These are phyloP conservation scores for Peromyscus nudipes DNA, from an alignment of 2,797 vertebrate genomes.

Conservation along the genomic window DNA sequence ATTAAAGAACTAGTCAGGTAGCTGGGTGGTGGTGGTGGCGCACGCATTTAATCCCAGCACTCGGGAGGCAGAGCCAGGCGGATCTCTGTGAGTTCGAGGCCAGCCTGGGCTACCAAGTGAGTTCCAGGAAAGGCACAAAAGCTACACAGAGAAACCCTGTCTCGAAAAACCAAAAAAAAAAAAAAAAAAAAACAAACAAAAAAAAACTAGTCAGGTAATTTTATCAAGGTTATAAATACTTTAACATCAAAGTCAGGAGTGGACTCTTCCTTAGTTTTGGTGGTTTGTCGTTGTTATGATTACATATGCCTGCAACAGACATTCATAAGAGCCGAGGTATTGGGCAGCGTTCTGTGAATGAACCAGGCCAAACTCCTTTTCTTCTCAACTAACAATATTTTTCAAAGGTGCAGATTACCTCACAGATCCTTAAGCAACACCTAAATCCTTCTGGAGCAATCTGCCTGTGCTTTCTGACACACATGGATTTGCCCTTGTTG, in stretches of 20 bases:
- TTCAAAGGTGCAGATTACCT: constrained; percentile 22
- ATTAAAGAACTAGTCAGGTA: neutral
- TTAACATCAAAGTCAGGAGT: neutral
- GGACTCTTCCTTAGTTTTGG: neutral
- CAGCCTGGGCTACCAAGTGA: no score
- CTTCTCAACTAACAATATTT: constrained; percentile 4
- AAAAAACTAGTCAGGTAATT: neutral
- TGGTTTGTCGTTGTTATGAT: neutral
- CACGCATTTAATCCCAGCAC: no score
- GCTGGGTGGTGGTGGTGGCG: no score
- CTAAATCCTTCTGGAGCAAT: constrained; percentile 42
- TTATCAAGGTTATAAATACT: constrained; percentile 43
- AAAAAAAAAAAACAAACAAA: no score
- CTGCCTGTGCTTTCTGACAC: neutral
- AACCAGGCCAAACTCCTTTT: neutral
- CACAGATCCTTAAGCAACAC: neutral
- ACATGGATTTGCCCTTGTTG: neutral
- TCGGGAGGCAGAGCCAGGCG: no score
- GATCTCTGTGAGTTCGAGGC: no score
- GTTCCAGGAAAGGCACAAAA: no score
- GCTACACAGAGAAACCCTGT: no score
- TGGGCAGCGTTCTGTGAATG: neutral
- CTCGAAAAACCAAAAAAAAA: no score
- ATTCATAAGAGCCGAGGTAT: neutral
- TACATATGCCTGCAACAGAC: neutral